phyloP scores from a whole-genome alignment of 2,797 vertebrate species.

The Neosilurus hyrtlii region DNA sequence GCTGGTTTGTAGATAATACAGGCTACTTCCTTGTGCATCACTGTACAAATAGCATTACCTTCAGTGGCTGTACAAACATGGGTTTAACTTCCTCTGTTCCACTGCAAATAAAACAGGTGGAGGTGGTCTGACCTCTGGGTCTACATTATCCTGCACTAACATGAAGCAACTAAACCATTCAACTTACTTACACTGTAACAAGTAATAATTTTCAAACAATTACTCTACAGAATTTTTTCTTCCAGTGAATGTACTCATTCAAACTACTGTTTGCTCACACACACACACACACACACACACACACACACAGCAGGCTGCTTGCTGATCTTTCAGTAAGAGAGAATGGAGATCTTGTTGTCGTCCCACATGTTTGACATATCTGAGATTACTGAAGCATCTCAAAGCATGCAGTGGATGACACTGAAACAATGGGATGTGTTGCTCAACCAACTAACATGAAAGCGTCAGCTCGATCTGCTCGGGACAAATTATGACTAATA shows the following conservation, averaged over 20 bases:
- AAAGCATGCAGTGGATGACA: slow-evolving; percentile 55
- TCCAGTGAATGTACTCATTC: not conserved
- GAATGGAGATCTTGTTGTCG: slow-evolving; percentile 69
- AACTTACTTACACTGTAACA: not conserved
- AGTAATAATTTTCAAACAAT: not conserved
- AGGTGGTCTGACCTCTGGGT: slow-evolving; percentile 39
- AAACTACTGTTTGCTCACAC: not conserved
- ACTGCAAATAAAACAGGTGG: slow-evolving; percentile 6
- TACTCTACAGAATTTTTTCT: not conserved
- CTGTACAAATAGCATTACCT: slow-evolving; percentile 45
- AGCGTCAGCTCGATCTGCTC: slow-evolving; percentile 11
- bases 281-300: slow-evolving; percentile 34
- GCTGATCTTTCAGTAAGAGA: slow-evolving; percentile 56
- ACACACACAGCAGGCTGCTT: slow-evolving; percentile 18
- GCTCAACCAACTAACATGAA: slow-evolving; percentile 28
- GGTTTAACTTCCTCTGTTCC: slow-evolving; percentile 3
- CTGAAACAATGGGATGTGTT: slow-evolving; percentile 31
- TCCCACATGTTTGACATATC: slow-evolving; percentile 69
- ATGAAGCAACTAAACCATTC: not conserved
- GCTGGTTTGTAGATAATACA: slow-evolving; percentile 22
- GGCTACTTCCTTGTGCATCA: slow-evolving; percentile 37
- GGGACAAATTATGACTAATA: not conserved
- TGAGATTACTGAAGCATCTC: slow-evolving; percentile 61
- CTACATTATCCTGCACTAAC: slow-evolving; percentile 37
- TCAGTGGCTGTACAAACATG: slow-evolving; percentile 33